Evolutionary conservation across 2,797 vertebrate species (phyloP), one percentile per base, ranked within the genome.

Genomic region (Atherinosoma microstoma): DNA sequence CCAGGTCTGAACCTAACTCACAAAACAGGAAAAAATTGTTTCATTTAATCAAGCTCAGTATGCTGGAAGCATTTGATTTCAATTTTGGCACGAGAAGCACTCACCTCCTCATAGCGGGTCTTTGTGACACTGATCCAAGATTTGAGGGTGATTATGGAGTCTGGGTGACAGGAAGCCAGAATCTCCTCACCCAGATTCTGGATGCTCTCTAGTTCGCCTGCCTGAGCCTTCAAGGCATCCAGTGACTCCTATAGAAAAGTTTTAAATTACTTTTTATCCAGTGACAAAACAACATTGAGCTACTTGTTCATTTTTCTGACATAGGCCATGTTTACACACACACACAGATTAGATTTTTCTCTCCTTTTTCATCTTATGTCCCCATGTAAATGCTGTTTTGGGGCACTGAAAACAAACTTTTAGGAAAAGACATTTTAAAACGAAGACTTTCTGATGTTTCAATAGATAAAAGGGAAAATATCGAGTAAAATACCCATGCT

Each of bases 21-120:
- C 2, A 47, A 70, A 6, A 22, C 10, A 36, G 11, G 5, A 47
- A 6, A 6, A 18, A 42, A 4, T 12, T 15, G 38, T 40, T 42
- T 16, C 2, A 16, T 40, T 15, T 42, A 18, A 42, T 42, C 16
- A 6, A 18, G 15, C 18, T 4, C 40, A 5, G 15, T 6, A 18
- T 42, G 38, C 3, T 40, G 13, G 10, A 13, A 11, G 36, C 11
- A 40, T 15, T 16, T 40, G 40, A 18, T 42, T 42, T 18, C 7
- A 42, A 42, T 18, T 53, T 11, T 18, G 53, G 12, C 5, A 45
- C 20, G 2, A 62, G 27, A 42, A 57, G 15, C 27, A 3, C 89
- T 84, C 75, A 96, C 97, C 94, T 97, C 96, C 65, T 97, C 96
- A 83, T 94, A 96, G 83, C 97, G 96, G 29, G 94, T 96, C 83